Base-by-base conservation (phyloP, 2,888 invertebrate species). In the Pinctada fucata region DNA sequence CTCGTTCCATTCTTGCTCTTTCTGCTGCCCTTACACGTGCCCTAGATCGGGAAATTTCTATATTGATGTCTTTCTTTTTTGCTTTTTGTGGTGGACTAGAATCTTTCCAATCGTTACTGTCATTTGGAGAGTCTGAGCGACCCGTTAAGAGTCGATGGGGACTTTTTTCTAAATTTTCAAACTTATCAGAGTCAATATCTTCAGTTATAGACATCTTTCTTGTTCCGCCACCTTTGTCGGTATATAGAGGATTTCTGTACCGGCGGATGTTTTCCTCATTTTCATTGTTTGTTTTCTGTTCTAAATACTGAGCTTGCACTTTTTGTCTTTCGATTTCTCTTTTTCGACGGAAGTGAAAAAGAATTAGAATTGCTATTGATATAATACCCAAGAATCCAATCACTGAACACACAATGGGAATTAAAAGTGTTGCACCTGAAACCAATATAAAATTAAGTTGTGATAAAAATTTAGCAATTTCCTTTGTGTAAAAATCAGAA, bases 251-350 rank as follows among this genome's bases (percentile, higher is more conserved):
- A 93, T 96, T 96, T 71, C 91, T 88, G 93, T 96, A 96, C 83
- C 97, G 94, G 75, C 97, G 94, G 79, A 97, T 94, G 93, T 97
- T 97, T 91, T 97, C 97, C 91, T 97, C 97, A 92, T 97, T 97
- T 93, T 97, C 97, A 92, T 97, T 97, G 92, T 97, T 97, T 2
- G 97, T 96, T 92, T 97, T 97, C 90, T 97, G 97, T 72, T 91
- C 89, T 45, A 82, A 79, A 49, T 86, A 85, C 65, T 86, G 82
- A 58, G 86, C 82, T 13, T 86, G 82, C 49, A 85, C 83, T 93
- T 84, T 94, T 16, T 94, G 92, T 77, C 94, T 92, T 52, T 67
- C 71, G 4, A 85, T 80, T 31, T 82, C 80, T 66, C 82, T 93
- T 84, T 94, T 94, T 64, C 94, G 94, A 91, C 94, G 93, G 84